Evolutionary conservation across 1,140 invertebrate genomes (phyloP), one percentile per base, ranked within the genome.

Genomic region (Himalopsyche phryganea): DNA sequence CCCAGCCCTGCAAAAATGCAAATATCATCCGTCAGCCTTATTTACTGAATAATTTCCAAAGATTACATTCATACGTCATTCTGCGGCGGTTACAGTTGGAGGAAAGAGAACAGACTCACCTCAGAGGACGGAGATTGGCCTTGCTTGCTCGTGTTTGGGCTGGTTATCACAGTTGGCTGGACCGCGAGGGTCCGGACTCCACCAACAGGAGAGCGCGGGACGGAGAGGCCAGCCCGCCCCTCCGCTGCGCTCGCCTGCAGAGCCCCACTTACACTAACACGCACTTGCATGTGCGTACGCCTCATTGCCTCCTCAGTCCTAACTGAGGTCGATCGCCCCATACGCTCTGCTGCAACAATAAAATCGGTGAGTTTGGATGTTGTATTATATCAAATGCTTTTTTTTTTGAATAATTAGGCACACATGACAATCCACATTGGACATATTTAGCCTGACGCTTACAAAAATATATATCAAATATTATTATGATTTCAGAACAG

Each of bases 151-250:
- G 72, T 76, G 73, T 75, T 81, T 83, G 81, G 86, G 83, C 84
- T 84, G 80, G 81, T 80, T 87, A 87, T 88, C 85, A 88, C 85
- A 87, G 85, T 84, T 76, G 75, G 71, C 69, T 69, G 66, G 74
- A 28, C 23, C 23, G 9, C 23, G 23, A 28, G 23, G 23, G 23
- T 28, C 23, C 23, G 23, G 76, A 72, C 73, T 70, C 77, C 74
- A 69, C 69, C 71, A 67, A 73, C 60, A 55, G 51, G 47, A 50
- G 50, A 66, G 65, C 66, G 65, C 58, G 53, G 58, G 63, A 66
- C 65, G 69, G 72, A 67, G 69, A 71, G 71, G 71, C 73, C 75
- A 74, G 75, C 74, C 75, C 66, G 68, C 66, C 75, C 68, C 67
- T 68, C 20, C 20, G 23, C 68, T 28, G 23, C 71, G 67, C 69